Conservation (phyloP, 2,113 vertebrate genomes). For the Microcebus griseorufus region DNA sequence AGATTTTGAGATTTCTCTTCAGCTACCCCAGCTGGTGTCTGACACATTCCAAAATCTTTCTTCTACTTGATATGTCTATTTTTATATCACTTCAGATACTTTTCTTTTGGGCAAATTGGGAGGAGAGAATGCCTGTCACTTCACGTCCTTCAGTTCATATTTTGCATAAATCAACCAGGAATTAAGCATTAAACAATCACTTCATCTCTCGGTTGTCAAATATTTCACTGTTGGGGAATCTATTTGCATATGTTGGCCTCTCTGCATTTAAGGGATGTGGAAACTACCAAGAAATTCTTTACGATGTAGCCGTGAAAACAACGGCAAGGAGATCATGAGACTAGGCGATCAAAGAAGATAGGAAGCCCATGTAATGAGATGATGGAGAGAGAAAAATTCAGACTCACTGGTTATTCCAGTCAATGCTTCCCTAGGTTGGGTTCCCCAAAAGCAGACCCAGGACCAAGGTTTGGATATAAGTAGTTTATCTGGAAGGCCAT, state of each 20-base stretch:
- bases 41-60: slow-evolving; percentile 49
- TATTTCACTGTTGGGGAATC: neutral
- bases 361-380: neutral
- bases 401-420: neutral
- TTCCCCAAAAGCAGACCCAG: neutral
- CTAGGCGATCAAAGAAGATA: neutral
- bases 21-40: slow-evolving; percentile 57
- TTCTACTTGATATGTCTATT: slow-evolving; percentile 68
- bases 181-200: slow-evolving; percentile 71
- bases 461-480: neutral
- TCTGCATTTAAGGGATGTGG: neutral
- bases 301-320: neutral
- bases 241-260: slow-evolving; percentile 27
- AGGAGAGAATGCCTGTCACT: slow-evolving; percentile 59
- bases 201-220: slow-evolving; percentile 64
- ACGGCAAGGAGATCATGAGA: rapidly evolving
- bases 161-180: slow-evolving; percentile 60
- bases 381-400: neutral
- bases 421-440: neutral
- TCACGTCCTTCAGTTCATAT: neutral
- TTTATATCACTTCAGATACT: slow-evolving; percentile 56
- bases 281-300: neutral
- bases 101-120: slow-evolving; percentile 56
- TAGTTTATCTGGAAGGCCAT: neutral
- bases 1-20: slow-evolving; percentile 68